Conservation (phyloP, 2,888 invertebrate species). For the Subacronicta megacephala region DNA sequence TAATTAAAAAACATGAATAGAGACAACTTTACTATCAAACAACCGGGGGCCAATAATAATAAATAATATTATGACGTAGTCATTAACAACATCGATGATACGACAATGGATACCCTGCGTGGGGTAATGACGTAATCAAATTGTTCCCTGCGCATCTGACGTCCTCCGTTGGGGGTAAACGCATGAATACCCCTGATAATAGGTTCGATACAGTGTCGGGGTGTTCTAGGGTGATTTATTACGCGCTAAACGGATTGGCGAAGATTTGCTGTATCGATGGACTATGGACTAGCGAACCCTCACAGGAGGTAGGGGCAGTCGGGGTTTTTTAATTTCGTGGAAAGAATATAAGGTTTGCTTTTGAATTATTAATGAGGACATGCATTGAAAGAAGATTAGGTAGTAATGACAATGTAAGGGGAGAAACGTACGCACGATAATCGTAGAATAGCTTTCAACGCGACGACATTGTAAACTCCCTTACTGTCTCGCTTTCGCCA, state of each 20-base stretch:
- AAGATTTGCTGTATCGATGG: slow-evolving; percentile 72
- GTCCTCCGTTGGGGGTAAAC: slow-evolving; percentile 55
- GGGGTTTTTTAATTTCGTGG: slow-evolving; percentile 30
- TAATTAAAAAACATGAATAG: slow-evolving; percentile 43
- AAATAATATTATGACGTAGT: slow-evolving; percentile 69
- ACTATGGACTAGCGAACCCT: slow-evolving; percentile 54
- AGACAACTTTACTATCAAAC: slow-evolving; percentile 12
- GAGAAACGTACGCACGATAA: background rate
- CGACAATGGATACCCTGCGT: slow-evolving; percentile 64
- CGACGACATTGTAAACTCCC: too few species aligned
- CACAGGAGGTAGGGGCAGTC: slow-evolving; percentile 28
- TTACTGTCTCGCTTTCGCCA: too few species aligned
- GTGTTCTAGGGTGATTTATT: slow-evolving; percentile 81
- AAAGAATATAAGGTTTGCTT: slow-evolving; percentile 7
- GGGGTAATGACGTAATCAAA: slow-evolving; percentile 81
- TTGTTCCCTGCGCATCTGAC: slow-evolving; percentile 73
- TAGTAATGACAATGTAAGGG: background rate
- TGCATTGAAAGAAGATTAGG: background rate
- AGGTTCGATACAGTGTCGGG: slow-evolving; percentile 69
- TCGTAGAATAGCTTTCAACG: too few species aligned
- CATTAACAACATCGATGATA: slow-evolving; percentile 66
- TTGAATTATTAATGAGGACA: slow-evolving; percentile 24
- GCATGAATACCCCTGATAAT: slow-evolving; percentile 82
- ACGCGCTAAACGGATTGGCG: slow-evolving; percentile 83
- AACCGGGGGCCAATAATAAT: slow-evolving; percentile 51